Evolutionary conservation across 2,888 invertebrate species (phyloP).

Genomic region (Sericinus montela): DNA sequence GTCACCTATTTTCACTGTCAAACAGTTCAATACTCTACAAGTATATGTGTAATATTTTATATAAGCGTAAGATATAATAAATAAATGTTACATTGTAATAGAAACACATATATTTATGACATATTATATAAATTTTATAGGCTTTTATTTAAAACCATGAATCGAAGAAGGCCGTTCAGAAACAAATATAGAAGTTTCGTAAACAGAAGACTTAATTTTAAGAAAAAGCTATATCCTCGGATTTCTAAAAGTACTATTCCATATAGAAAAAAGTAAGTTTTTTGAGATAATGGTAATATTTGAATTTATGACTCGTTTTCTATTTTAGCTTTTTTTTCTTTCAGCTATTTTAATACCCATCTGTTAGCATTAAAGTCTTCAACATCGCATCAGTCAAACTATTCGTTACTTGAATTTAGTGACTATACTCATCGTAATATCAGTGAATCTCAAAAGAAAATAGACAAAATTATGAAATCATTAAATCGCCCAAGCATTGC

Average conservation of each 20-base stretch:
- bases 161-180: slow-evolving; percentile 23
- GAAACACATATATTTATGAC: too few species aligned
- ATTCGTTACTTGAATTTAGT: background rate
- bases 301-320: too few species aligned
- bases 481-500: slow-evolving; percentile 21
- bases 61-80: too few species aligned
- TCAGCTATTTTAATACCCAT: background rate
- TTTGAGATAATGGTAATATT: too few species aligned
- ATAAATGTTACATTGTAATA: too few species aligned
- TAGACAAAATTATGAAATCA: slow-evolving; percentile 39
- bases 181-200: slow-evolving; percentile 27
- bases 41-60: too few species aligned
- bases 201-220: slow-evolving; percentile 36
- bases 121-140: too few species aligned
- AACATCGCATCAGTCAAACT: background rate
- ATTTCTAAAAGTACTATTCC: slow-evolving; percentile 6
- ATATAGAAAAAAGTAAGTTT: slow-evolving; percentile 7
- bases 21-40: too few species aligned
- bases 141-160: slow-evolving; percentile 28
- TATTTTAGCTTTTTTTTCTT: background rate
- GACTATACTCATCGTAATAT: background rate
- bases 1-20: too few species aligned
- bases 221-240: slow-evolving; percentile 23
- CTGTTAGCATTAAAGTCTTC: slow-evolving; percentile 16
- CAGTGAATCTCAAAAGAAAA: slow-evolving; percentile 21